Evolutionary conservation across 2,888 invertebrate genomes (phyloP).

Genomic region (Anthoptus insignis): DNA sequence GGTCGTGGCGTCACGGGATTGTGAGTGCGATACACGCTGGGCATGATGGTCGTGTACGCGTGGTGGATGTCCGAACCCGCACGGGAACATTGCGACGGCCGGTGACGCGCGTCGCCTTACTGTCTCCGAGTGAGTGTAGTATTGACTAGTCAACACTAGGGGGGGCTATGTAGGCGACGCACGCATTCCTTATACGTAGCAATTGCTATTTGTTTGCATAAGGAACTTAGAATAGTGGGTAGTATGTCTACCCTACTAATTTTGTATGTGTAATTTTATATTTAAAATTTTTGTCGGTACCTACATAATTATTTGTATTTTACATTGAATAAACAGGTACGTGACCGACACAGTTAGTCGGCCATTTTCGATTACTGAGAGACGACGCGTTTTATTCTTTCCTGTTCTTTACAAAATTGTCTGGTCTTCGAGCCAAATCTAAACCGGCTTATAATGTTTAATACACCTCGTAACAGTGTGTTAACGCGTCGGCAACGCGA

Average conservation of each 20-base stretch:
- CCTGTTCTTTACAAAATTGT: too few species aligned
- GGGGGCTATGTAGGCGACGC: conserved; percentile 30
- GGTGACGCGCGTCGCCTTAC: conserved; percentile 37
- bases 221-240: too few species aligned
- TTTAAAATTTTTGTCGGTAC: too few species aligned
- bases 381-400: too few species aligned
- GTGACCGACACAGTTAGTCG: too few species aligned
- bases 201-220: too few species aligned
- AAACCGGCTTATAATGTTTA: conserved; percentile 16
- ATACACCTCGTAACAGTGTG: conserved; percentile 14
- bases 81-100: conserved; percentile 28
- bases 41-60: conserved; percentile 22
- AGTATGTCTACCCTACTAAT: too few species aligned
- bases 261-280: too few species aligned
- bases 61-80: conserved; percentile 36
- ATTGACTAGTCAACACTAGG: conserved; percentile 4
- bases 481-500: conserved; percentile 25
- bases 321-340: too few species aligned
- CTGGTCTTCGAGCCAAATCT: conserved; percentile 32
- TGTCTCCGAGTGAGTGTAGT: conserved; percentile 26
- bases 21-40: conserved; percentile 12
- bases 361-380: too few species aligned
- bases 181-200: too few species aligned
- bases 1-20: conserved; percentile 14
- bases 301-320: too few species aligned